Percentiles rank a stretch among this genome's conserved stretches.
Evolutionary conservation across 2,888 invertebrate genomes (phyloP).

Genomic region (Neoitamus cyanurus): DNA sequence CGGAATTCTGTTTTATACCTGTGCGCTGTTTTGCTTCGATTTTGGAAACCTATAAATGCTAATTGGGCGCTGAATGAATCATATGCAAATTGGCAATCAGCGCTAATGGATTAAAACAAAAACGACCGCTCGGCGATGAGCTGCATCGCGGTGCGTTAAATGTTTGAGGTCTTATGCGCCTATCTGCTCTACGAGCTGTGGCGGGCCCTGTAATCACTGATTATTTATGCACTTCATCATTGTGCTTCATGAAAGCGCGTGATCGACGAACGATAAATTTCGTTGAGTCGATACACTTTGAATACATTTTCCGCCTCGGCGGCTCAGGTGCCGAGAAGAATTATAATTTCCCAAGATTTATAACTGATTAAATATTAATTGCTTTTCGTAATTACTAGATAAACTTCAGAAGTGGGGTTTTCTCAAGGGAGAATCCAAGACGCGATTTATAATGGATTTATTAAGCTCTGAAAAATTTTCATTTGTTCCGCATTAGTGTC

Average conservation of each 20-base stretch:
- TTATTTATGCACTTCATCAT: constrained; percentile 22
- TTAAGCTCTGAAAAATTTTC: not conserved
- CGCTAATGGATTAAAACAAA: constrained; percentile 14
- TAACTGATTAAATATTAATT: constrained; percentile 24
- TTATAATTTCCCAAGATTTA: not conserved
- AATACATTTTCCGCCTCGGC: constrained; percentile 2
- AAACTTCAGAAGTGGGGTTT: not conserved
- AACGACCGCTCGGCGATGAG: not conserved
- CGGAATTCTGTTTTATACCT: constrained; percentile 2
- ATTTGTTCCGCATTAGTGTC: not conserved
- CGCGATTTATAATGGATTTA: not conserved
- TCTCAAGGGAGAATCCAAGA: not conserved
- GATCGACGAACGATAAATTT: not conserved
- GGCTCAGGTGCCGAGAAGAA: not conserved
- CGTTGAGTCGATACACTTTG: not conserved
- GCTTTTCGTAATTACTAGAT: constrained; percentile 8
- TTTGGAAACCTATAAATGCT: constrained; percentile 14
- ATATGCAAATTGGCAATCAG: constrained; percentile 16
- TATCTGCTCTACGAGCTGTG: not conserved
- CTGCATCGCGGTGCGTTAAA: not conserved
- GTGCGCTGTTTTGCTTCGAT: not conserved
- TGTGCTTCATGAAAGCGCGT: not conserved
- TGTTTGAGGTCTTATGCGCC: not conserved
- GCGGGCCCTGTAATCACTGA: not conserved
- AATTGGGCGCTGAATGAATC: constrained; percentile 19